Evolutionary conservation across 2,113 vertebrate species (phyloP).

Genomic region (Cervus canadensis): DNA sequence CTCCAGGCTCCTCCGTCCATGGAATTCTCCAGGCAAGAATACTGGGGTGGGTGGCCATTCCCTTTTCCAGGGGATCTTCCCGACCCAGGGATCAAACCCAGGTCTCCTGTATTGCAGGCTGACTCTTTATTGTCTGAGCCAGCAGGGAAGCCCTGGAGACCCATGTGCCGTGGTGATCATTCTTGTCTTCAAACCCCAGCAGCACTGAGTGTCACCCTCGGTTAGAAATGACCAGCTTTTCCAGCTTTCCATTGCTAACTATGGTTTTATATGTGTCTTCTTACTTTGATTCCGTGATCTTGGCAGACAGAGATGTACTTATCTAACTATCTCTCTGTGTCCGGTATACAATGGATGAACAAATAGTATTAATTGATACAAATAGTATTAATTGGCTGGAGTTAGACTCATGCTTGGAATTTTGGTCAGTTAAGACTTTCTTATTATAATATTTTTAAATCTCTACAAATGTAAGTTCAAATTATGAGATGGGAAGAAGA

Average conservation of each 20-base stretch:
- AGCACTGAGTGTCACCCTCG: background rate
- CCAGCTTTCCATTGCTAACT: background rate
- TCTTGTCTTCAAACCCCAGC: background rate
- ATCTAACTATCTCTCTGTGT: background rate
- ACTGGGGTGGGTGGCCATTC: background rate
- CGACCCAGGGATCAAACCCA: background rate
- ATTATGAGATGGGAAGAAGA: conserved; percentile 39
- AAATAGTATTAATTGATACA: background rate
- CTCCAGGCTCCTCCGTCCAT: background rate
- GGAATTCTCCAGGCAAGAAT: background rate
- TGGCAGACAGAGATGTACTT: background rate
- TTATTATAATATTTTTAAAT: background rate
- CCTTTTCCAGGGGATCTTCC: background rate
- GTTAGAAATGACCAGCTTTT: background rate
- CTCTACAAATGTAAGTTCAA: background rate
- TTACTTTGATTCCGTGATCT: background rate
- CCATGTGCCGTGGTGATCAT: background rate
- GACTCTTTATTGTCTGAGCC: background rate
- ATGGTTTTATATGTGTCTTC: background rate
- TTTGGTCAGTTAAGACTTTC: background rate
- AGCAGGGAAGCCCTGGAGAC: background rate
- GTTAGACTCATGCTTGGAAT: background rate
- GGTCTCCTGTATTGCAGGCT: background rate
- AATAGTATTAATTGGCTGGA: background rate
- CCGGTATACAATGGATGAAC: background rate